A percentile compares a stretch with the other conserved stretches of the same genome.
phyloP scores from a whole-genome alignment of 2,888 invertebrate genomes.

The Horisme vitalbata region DNA sequence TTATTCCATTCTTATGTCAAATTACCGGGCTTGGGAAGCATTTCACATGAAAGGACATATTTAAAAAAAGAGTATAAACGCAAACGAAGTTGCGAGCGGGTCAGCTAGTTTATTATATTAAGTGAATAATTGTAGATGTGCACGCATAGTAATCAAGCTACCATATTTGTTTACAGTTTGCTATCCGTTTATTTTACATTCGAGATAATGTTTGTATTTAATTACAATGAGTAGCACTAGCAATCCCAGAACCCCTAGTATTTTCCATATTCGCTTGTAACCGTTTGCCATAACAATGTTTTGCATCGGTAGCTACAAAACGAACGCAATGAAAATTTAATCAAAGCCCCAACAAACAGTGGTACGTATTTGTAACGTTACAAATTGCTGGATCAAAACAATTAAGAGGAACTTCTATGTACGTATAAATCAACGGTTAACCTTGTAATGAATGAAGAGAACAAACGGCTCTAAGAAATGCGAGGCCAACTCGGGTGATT shows the following conservation, averaged over 20 bases:
- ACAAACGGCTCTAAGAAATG: slow-evolving; percentile 74
- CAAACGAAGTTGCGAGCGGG: too few species aligned
- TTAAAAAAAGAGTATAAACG: too few species aligned
- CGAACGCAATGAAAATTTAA: slow-evolving; percentile 12
- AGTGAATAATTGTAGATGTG: not conserved
- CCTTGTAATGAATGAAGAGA: slow-evolving; percentile 72
- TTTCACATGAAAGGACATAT: too few species aligned
- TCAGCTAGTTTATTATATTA: too few species aligned
- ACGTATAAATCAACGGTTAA: slow-evolving; percentile 45
- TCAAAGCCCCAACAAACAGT: slow-evolving; percentile 5
- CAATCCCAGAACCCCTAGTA: slow-evolving; percentile 10
- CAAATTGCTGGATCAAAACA: slow-evolving; percentile 11
- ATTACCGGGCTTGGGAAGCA: too few species aligned
- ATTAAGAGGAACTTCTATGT: slow-evolving; percentile 23
- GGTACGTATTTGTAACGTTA: slow-evolving; percentile 6
- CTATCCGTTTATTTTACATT: slow-evolving; percentile 12
- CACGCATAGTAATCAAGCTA: slow-evolving; percentile 1
- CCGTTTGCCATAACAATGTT: slow-evolving; percentile 11
- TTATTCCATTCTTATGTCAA: too few species aligned
- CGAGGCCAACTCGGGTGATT: slow-evolving; percentile 77
- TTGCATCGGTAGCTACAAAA: slow-evolving; percentile 11
- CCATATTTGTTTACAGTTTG: slow-evolving; percentile 3
- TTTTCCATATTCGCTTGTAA: slow-evolving; percentile 12
- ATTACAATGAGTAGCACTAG: slow-evolving; percentile 15
- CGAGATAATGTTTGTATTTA: slow-evolving; percentile 23